Conservation (phyloP, 1,140 invertebrate species). For the Drosophila miranda region DNA sequence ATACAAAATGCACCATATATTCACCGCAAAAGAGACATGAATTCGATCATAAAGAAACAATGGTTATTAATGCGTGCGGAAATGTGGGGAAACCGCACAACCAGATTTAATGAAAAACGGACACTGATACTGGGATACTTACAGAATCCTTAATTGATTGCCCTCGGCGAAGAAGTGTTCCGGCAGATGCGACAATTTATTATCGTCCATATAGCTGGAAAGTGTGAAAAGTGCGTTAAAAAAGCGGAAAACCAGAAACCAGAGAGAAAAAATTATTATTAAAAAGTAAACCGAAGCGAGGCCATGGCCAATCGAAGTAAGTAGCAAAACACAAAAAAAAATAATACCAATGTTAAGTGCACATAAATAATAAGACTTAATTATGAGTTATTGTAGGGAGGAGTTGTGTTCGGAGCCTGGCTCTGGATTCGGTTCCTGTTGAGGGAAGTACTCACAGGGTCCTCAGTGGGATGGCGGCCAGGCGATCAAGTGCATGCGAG, state of each 20-base stretch:
- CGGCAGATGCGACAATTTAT: conserved; percentile 72
- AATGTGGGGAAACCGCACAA: neutral
- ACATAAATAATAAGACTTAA: conserved; percentile 75
- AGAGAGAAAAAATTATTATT: conserved; percentile 17
- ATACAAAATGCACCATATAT: too few species aligned
- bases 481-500: conserved; percentile 65
- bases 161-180: conserved; percentile 73
- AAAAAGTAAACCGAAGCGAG: conserved; percentile 12
- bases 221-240: conserved; percentile 15
- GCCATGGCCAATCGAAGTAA: conserved; percentile 4
- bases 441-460: conserved; percentile 68
- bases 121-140: conserved; percentile 50
- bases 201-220: conserved; percentile 82
- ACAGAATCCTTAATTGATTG: conserved; percentile 81
- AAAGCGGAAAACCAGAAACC: conserved; percentile 18
- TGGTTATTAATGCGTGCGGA: neutral
- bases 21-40: too few species aligned
- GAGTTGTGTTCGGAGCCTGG: neutral
- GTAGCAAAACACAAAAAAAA: conserved; percentile 18
- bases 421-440: neutral
- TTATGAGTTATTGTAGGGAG: conserved; percentile 63
- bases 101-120: conserved; percentile 12
- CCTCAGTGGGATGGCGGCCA: conserved; percentile 62
- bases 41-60: conserved; percentile 17
- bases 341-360: conserved; percentile 51